phyloP scores from a whole-genome alignment of 1,140 invertebrate genomes.

The Mamestra configurata region DNA sequence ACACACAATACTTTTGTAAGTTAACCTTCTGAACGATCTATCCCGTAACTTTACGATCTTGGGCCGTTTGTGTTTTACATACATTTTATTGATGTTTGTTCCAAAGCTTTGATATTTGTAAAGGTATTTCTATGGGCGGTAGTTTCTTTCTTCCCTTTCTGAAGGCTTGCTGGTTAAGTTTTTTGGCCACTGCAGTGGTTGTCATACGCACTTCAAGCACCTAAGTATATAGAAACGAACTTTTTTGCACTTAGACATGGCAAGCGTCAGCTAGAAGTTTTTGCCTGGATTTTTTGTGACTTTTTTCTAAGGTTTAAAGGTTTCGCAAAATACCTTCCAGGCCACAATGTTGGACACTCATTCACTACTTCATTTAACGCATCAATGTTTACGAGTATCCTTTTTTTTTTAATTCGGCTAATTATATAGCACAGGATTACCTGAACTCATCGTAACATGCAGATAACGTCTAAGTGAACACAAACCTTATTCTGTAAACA shows the following conservation, averaged over 20 bases:
- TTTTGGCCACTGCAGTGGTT: slow-evolving; percentile 19
- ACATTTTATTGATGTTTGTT: slow-evolving; percentile 50
- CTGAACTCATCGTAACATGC: background rate
- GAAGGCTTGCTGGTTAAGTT: background rate
- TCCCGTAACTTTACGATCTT: slow-evolving; percentile 24
- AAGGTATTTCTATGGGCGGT: slow-evolving; percentile 48
- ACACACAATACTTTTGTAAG: no score
- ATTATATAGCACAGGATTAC: no score
- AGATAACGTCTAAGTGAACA: background rate
- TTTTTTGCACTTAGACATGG: background rate
- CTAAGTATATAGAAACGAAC: background rate
- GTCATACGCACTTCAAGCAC: background rate
- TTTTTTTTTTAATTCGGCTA: no score
- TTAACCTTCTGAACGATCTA: background rate
- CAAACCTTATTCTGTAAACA: slow-evolving; percentile 31
- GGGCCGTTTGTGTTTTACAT: slow-evolving; percentile 41
- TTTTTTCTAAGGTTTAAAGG: background rate
- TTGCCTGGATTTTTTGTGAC: background rate
- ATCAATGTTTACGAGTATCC: no score
- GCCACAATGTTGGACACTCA: background rate
- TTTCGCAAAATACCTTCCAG: background rate
- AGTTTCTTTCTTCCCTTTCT: slow-evolving; percentile 32
- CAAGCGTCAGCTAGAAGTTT: background rate
- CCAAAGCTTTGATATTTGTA: slow-evolving; percentile 42
- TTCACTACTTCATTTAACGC: background rate